Evolutionary conservation across 2,888 invertebrate genomes (phyloP).

Genomic region (Phaonia tiefii): DNA sequence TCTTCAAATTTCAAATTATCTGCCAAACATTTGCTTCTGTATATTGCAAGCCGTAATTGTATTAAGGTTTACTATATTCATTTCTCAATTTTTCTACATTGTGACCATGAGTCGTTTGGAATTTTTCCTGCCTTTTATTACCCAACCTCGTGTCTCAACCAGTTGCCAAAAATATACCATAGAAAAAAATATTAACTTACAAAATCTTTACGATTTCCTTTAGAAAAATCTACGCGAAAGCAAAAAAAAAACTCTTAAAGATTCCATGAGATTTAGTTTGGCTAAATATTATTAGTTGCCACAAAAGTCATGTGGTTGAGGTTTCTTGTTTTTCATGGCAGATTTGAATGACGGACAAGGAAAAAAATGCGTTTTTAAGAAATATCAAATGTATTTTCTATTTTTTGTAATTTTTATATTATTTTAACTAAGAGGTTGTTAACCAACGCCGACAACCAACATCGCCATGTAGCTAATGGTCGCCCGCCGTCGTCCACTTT

Average conservation of each 20-base stretch:
- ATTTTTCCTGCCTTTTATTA: background rate
- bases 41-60: too few relatives aligned
- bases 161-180: constrained; percentile 19
- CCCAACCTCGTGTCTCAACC: background rate
- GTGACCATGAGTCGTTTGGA: too few relatives aligned
- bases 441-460: constrained; percentile 6
- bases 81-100: too few relatives aligned
- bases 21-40: too few relatives aligned
- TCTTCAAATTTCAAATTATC: too few relatives aligned
- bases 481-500: background rate
- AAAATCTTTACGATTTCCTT: constrained; percentile 23
- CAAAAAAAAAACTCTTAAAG: constrained; percentile 1
- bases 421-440: constrained; percentile 33
- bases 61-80: too few relatives aligned
- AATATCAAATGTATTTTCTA: background rate
- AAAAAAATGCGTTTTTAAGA: constrained; percentile 42
- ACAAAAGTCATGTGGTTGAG: constrained; percentile 7
- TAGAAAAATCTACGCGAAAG: constrained; percentile 4
- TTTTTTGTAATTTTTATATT: background rate
- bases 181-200: constrained; percentile 21
- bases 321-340: constrained; percentile 4
- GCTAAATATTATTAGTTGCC: constrained; percentile 35
- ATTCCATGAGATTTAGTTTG: constrained; percentile 45
- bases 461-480: background rate
- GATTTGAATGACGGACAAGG: constrained; percentile 58